Conservation (phyloP, 2,113 vertebrate species). For the Fukomys damarensis region DNA sequence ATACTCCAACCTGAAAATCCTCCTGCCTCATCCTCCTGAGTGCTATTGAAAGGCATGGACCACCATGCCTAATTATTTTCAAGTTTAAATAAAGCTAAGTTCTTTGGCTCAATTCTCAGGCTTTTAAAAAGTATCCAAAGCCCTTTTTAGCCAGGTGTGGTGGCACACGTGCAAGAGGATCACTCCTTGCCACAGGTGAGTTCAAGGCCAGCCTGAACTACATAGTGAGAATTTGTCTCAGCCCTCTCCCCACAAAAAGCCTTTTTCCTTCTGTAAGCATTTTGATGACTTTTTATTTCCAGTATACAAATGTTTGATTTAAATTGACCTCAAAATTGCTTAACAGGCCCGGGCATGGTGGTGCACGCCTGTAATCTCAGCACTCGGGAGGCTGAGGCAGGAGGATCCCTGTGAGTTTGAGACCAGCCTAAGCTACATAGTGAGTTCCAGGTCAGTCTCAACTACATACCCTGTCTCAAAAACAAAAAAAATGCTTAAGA, state of each 20-base stretch:
- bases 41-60: background rate
- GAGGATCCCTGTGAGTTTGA: no score
- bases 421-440: no score
- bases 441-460: no score
- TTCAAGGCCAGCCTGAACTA: no score
- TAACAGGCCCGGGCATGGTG: no score
- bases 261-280: background rate
- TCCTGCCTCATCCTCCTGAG: background rate
- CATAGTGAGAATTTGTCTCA: no score
- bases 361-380: no score
- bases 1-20: background rate
- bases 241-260: no score
- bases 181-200: no score
- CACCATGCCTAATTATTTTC: background rate
- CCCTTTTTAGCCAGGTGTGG: background rate
- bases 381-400: no score
- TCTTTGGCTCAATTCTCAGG: background rate
- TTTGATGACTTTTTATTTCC: constrained; percentile 20
- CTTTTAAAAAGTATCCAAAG: background rate
- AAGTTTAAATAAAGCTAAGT: background rate
- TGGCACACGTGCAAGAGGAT: no score
- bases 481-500: background rate
- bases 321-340: background rate
- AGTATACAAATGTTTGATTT: background rate
- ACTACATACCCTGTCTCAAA: no score